A percentile compares a stretch with the other conserved stretches of the same genome.
These are phyloP conservation scores for Centrocercus urophasianus DNA, from an alignment of 2,113 vertebrate species.

Conservation along the genomic window DNA sequence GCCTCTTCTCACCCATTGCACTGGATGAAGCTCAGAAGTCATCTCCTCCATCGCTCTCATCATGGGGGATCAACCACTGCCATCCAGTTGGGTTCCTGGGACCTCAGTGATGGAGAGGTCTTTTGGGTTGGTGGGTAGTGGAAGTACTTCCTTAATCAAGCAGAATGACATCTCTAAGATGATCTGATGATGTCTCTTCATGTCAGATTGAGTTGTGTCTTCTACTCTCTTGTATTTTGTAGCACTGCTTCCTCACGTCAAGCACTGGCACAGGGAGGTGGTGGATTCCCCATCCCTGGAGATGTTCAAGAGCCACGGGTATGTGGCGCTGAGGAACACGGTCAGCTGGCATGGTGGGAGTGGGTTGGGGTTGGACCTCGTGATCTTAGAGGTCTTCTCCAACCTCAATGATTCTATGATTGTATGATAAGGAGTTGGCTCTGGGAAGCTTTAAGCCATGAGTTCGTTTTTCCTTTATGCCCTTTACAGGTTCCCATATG, in stretches of 20 bases:
- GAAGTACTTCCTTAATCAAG: neutral
- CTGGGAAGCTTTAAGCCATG: neutral
- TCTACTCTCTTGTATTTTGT: neutral
- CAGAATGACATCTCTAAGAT: neutral
- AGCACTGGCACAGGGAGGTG: neutral
- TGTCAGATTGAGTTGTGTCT: neutral
- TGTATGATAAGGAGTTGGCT: neutral
- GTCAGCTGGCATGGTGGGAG: neutral
- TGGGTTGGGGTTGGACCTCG: neutral
- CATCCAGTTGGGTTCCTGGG: neutral
- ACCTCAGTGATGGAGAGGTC: accelerated
- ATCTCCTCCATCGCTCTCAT: accelerated
- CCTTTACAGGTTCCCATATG: neutral
- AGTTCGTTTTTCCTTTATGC: neutral
- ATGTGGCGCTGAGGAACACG: neutral
- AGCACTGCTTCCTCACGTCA: neutral
- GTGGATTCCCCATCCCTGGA: neutral
- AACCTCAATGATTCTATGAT: neutral
- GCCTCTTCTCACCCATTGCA: neutral
- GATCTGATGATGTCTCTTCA: neutral
- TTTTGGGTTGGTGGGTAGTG: neutral
- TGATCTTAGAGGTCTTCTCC: neutral
- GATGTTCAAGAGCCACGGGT: neutral
- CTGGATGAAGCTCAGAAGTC: neutral
- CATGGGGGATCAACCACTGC: accelerated